Base-by-base conservation (phyloP, 2,797 vertebrate genomes). In the Peromyscus eremicus region DNA sequence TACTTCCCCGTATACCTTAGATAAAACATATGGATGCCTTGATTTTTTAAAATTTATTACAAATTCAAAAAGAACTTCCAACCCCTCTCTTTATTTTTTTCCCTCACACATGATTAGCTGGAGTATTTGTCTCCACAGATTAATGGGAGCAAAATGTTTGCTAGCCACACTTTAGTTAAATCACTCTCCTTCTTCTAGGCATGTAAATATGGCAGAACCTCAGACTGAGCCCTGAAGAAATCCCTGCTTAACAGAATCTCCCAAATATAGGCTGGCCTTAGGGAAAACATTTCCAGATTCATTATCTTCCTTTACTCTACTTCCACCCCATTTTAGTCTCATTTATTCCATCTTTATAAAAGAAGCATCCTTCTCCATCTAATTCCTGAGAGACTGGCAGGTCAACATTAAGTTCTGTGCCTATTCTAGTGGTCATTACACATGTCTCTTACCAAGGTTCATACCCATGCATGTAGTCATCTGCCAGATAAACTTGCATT, bases 371-470 rank as follows among this genome's bases (percentile, higher is more conserved):
- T 32, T 92, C 87, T 71, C 40, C 27, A 8, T 14, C 16, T 94
- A 77, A 60, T 4, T 8, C 75, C 64, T 8, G 62, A 70, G 46
- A 75, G 2, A 2, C 73, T 73, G 81, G 12, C 4, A 55, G 19
- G 32, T 68, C 37, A 60, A 3, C 6, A 2, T 6, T n/a, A n/a
- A 52, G 19, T 10, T 40, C 5, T 88, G 14, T 37, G 12, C 5
- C 13, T 75, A 17, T 13, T 73, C 7, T 10, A 40, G 21, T 23
- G 40, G 2, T 49, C 11, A 3, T 10, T 32, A 13, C 5, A 27
- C 4, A 0, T 4, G 4, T 21, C 6, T 5, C 12, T 71, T 60
- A 29, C 1, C 13, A 10, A 16, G 66, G 3, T n/a, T 1, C 23
- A 75, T 94, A 60, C 5, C 17, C 29, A 32, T 6, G 21, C 64